phyloP scores from a whole-genome alignment of 2,888 invertebrate genomes.

The Nomada flava region DNA sequence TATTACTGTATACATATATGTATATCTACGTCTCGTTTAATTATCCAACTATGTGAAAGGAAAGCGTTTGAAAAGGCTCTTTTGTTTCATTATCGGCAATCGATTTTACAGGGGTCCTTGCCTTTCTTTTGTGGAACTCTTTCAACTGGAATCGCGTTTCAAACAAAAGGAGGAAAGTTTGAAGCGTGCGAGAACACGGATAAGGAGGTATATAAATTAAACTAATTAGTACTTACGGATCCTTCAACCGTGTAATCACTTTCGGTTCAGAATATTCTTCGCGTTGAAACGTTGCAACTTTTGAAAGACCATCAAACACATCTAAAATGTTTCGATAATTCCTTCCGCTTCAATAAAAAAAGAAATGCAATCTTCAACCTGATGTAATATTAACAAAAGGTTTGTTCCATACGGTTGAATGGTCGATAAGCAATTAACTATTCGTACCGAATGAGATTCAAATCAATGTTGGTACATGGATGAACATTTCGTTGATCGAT shows the following conservation, averaged over 20 bases:
- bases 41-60: constrained; percentile 4
- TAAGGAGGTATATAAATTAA: constrained; percentile 22
- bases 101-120: constrained; percentile 7
- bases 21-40: not conserved
- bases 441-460: not conserved
- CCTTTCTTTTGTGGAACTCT: constrained; percentile 4
- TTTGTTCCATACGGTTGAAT: not conserved
- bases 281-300: not conserved
- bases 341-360: not conserved
- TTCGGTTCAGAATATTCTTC: not conserved
- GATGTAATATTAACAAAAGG: not conserved
- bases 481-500: constrained; percentile 22
- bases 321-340: not conserved
- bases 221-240: constrained; percentile 14
- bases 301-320: not conserved
- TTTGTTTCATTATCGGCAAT: constrained; percentile 28
- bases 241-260: constrained; percentile 27
- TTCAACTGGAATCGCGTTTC: constrained; percentile 12
- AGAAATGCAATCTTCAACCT: too few relatives aligned
- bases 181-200: constrained; percentile 6
- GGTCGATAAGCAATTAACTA: not conserved
- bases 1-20: constrained; percentile 9
- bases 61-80: constrained; percentile 15
- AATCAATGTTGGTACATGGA: not conserved
- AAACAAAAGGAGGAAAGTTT: not conserved